Percentiles rank a stretch among this genome's conserved stretches.
Evolutionary conservation across 2,888 invertebrate genomes (phyloP).

Genomic region (Corythucha ciliata): DNA sequence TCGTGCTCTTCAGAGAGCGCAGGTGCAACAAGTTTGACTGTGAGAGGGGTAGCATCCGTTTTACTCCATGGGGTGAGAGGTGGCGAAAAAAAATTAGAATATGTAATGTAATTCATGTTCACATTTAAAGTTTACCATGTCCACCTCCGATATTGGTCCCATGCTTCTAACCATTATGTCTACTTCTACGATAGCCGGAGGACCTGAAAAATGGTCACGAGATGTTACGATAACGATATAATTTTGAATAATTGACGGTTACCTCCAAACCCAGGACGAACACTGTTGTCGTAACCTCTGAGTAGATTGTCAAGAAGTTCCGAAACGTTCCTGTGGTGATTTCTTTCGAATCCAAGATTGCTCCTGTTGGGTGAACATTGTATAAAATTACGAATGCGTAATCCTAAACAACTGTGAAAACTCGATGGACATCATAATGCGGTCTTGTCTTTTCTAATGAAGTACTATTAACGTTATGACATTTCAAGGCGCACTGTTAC

Average conservation of each 20-base stretch:
- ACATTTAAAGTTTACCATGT: conserved; percentile 56
- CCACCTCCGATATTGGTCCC: conserved; percentile 83
- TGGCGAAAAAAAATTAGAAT: not conserved
- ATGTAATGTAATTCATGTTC: not conserved
- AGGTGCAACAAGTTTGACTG: too few species aligned
- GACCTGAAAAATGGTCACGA: too few species aligned
- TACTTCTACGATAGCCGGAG: conserved; percentile 73
- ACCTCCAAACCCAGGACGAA: conserved; percentile 72
- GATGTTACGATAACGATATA: too few species aligned
- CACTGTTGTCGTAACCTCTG: conserved; percentile 68
- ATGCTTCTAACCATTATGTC: conserved; percentile 83
- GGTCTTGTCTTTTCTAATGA: too few species aligned
- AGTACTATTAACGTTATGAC: too few species aligned
- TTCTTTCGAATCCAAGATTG: conserved; percentile 45
- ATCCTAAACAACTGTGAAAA: too few species aligned
- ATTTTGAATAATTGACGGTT: conserved; percentile 37
- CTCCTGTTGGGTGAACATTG: conserved; percentile 23
- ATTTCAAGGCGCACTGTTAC: too few species aligned
- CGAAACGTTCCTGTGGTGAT: conserved; percentile 64
- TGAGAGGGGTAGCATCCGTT: not conserved
- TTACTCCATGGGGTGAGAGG: not conserved
- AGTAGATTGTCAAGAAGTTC: conserved; percentile 63
- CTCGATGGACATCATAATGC: too few species aligned
- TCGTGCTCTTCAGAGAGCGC: too few species aligned
- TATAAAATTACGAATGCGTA: not conserved